Percentiles rank a stretch among this genome's conserved stretches.
Conservation (phyloP, 2,888 invertebrate genomes). For the Himalopsyche tibetana region DNA sequence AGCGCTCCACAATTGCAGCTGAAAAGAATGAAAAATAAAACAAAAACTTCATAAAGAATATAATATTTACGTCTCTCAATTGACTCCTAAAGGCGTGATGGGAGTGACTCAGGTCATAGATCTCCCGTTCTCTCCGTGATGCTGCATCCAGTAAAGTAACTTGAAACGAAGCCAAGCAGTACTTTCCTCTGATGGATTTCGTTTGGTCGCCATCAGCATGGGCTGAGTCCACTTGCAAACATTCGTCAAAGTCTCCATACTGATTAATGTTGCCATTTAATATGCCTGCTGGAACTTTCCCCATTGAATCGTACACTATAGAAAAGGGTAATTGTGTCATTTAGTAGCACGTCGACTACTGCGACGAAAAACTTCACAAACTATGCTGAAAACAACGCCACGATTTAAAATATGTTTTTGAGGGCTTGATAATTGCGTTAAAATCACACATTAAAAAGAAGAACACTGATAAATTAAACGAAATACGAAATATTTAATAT, state of each 20-base stretch:
- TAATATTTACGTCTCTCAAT: slow-evolving; percentile 79
- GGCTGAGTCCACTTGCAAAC: slow-evolving; percentile 70
- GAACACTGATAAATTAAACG: too few species aligned
- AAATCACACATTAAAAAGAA: too few species aligned
- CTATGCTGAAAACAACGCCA: too few species aligned
- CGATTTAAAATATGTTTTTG: too few species aligned
- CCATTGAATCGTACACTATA: slow-evolving; percentile 81
- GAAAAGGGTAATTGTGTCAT: too few species aligned
- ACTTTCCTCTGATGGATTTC: slow-evolving; percentile 75
- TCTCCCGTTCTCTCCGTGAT: slow-evolving; percentile 73
- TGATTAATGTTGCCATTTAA: slow-evolving; percentile 82
- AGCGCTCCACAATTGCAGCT: too few species aligned
- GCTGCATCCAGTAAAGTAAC: slow-evolving; percentile 75
- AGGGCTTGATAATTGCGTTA: too few species aligned
- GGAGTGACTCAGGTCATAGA: slow-evolving; percentile 78
- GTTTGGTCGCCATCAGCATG: neutral
- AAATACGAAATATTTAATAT: too few species aligned
- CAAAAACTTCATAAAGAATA: too few species aligned
- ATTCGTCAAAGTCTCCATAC: slow-evolving; percentile 79
- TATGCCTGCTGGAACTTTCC: slow-evolving; percentile 81
- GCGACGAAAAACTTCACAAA: too few species aligned
- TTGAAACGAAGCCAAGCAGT: slow-evolving; percentile 81
- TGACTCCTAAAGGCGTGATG: slow-evolving; percentile 81
- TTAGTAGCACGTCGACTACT: too few species aligned
- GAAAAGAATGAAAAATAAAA: too few species aligned